Evolutionary conservation across 2,113 vertebrate genomes (phyloP), one percentile per base, ranked within the genome.

Genomic region (Acrocephalus kingi): DNA sequence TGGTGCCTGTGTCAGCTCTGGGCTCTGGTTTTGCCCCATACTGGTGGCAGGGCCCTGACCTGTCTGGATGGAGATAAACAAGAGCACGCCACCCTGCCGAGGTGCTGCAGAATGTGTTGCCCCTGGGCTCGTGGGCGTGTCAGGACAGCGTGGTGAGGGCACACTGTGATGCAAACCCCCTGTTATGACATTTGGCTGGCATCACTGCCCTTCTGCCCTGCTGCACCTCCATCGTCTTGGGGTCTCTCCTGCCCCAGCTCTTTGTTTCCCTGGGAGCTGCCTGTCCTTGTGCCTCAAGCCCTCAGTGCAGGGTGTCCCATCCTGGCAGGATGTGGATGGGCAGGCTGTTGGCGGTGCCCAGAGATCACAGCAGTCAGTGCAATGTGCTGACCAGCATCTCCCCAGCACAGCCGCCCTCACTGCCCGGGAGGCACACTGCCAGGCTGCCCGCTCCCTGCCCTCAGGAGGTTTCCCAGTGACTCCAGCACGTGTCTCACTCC

Each of bases 101-200:
- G 13, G 31, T 56, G 52, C 79, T 87, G 59, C 11, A 18, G 63
- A 22, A 49, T 0, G 0, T 39, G 46, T 52, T 85, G 58, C 10
- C 24, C 16, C 16, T 1, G 3, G 62, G 43, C 16, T 82, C 0
- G 0, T 24, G 49, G 46, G 27, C 13, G 9, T 1, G 3, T 31
- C 33, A 63, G 75, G 51, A 30, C 43, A 35, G n/a, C 7, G 1
- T 3, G 1, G 10, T 45, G 28, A 0, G 23, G 23, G 13, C 52
- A 51, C n/a, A 17, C 24, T 4, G 2, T 48, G 48, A 13, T 55
- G 31, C 25, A 81, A 39, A 14, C 6, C 30, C 13, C 9, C 23
- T 0, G 0, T 15, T 24, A n/a, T 1, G 0, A n/a, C 24, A 23
- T 37, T 35, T n/a, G 43, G 6, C 52, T 64, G 21, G 30, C 37